Evolutionary conservation across 2,113 vertebrate species (phyloP).

Genomic region (Ptyas mucosa): DNA sequence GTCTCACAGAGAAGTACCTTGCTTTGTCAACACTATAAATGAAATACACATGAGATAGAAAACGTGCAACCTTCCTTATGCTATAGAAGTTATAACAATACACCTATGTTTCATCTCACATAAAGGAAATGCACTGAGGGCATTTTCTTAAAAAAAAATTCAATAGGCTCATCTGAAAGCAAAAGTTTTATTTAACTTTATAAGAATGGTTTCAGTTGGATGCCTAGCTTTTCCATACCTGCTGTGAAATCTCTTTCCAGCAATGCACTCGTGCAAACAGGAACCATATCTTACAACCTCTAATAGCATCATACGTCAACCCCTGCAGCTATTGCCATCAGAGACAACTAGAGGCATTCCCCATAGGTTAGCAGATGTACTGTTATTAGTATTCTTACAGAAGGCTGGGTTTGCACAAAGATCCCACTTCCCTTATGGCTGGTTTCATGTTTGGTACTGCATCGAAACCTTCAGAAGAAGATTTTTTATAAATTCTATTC

Average conservation of each 20-base stretch:
- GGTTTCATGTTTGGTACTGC: not conserved
- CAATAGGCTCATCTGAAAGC: not conserved
- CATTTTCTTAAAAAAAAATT: not conserved
- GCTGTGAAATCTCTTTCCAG: constrained; percentile 34
- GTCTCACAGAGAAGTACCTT: not conserved
- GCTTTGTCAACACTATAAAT: not conserved
- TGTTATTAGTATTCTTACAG: constrained; percentile 38
- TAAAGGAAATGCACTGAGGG: not conserved
- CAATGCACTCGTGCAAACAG: constrained; percentile 14
- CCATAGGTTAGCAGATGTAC: constrained; percentile 22
- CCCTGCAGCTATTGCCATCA: constrained; percentile 16
- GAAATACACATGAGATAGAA: not conserved
- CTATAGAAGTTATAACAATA: not conserved
- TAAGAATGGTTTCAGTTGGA: not conserved
- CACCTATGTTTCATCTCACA: not conserved
- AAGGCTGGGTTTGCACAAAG: constrained; percentile 27
- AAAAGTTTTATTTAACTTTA: constrained; percentile 4
- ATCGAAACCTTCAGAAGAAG: constrained; percentile 17
- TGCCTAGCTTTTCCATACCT: constrained; percentile 36
- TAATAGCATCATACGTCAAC: constrained; percentile 26
- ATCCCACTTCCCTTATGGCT: constrained; percentile 27
- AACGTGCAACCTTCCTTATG: not conserved
- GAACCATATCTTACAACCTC: constrained; percentile 18
- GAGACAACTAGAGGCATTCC: constrained; percentile 38
- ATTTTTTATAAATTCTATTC: not conserved